Conservation (phyloP, 2,888 invertebrate species). For the Hypena proboscidalis region DNA sequence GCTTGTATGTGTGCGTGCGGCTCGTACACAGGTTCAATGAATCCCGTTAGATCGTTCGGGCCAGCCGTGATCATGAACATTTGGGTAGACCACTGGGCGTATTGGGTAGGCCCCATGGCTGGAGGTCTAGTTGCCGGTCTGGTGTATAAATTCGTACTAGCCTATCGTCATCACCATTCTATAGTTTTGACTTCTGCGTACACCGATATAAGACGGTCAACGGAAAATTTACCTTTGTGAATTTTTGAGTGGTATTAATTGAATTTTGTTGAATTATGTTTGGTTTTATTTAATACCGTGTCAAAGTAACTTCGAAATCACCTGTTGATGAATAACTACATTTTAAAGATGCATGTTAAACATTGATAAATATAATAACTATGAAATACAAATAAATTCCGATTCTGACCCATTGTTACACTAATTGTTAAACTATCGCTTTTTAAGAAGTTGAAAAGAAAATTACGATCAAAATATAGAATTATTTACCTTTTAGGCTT, state of each 20-base stretch:
- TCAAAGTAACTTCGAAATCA: no score
- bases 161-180: not conserved
- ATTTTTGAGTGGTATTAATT: not conserved
- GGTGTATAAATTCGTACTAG: conserved; percentile 41
- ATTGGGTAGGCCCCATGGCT: conserved; percentile 43
- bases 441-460: no score
- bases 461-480: no score
- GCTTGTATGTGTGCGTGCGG: conserved; percentile 44
- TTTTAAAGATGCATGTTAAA: no score
- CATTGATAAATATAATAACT: no score
- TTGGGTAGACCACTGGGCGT: conserved; percentile 44
- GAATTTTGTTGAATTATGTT: no score
- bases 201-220: not conserved
- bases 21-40: conserved; percentile 44
- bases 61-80: conserved; percentile 43
- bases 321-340: no score
- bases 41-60: conserved; percentile 43
- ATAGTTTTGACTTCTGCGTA: not conserved
- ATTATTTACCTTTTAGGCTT: no score
- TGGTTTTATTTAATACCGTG: no score
- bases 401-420: no score
- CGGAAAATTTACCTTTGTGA: not conserved
- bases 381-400: no score
- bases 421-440: no score
- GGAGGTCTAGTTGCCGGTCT: conserved; percentile 45